These are phyloP conservation scores for Ciconia nigra DNA, from an alignment of 2,797 vertebrate genomes.

Conservation along the genomic window DNA sequence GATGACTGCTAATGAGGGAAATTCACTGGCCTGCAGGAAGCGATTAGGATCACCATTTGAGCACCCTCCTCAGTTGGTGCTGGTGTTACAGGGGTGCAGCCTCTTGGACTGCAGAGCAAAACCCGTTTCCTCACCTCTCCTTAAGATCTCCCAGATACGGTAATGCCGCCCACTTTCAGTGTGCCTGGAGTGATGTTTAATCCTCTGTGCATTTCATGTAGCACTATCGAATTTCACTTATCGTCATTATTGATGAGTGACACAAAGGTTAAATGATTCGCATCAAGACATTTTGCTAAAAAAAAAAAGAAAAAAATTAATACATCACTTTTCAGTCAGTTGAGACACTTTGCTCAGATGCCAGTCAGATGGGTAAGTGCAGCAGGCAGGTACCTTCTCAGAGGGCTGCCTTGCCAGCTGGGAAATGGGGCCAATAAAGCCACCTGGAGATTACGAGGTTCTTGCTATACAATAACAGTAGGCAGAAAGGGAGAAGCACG, in stretches of 20 bases:
- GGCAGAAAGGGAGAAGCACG: background rate
- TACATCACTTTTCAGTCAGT: background rate
- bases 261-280: conserved; percentile 30
- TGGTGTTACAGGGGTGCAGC: background rate
- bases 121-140: background rate
- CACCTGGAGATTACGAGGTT: conserved; percentile 9
- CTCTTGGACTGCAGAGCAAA: background rate
- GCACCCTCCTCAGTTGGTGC: background rate
- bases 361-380: background rate
- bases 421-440: background rate
- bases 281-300: conserved; percentile 6
- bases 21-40: background rate
- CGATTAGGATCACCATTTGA: background rate
- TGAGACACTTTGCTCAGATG: background rate
- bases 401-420: background rate
- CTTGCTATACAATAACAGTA: background rate
- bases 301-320: background rate
- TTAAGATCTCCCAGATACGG: background rate
- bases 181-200: conserved; percentile 56
- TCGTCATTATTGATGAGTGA: conserved; percentile 61
- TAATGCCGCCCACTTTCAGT: background rate
- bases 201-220: conserved; percentile 33
- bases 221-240: conserved; percentile 28
- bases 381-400: background rate
- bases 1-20: background rate